Evolutionary conservation across 2,797 vertebrate species (phyloP).

Genomic region (Darevskia mixta): DNA sequence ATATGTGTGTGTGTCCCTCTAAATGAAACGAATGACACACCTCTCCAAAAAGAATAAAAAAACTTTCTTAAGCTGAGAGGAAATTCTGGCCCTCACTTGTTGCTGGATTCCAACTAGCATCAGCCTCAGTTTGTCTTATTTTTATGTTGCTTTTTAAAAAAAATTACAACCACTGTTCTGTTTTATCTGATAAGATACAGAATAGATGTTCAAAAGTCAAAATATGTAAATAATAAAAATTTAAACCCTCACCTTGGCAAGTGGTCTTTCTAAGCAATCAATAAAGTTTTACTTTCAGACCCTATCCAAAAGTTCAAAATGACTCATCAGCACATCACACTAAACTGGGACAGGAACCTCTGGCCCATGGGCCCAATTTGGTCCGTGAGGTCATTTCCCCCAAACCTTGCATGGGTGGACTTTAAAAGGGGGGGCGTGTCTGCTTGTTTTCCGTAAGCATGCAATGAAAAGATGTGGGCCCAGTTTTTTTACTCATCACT

Average conservation of each 20-base stretch:
- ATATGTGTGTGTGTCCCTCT: neutral
- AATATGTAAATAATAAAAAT: neutral
- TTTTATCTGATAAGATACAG: too few relatives aligned
- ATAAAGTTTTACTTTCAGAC: neutral
- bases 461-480: too few relatives aligned
- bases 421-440: too few relatives aligned
- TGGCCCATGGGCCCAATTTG: too few relatives aligned
- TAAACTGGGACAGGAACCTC: too few relatives aligned
- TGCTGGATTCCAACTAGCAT: too few relatives aligned
- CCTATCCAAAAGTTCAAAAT: neutral
- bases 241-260: neutral
- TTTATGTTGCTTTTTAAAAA: neutral
- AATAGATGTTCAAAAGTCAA: neutral
- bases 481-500: too few relatives aligned
- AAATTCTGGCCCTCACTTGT: too few relatives aligned
- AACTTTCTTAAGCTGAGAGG: neutral
- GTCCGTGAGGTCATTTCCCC: too few relatives aligned
- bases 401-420: too few relatives aligned
- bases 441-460: too few relatives aligned
- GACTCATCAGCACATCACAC: neutral
- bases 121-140: neutral
- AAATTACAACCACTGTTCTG: neutral
- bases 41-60: constrained; percentile 40
- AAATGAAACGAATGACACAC: neutral
- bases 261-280: neutral